Conservation (phyloP, 2,797 vertebrate genomes). For the Ptychadena robeensis region DNA sequence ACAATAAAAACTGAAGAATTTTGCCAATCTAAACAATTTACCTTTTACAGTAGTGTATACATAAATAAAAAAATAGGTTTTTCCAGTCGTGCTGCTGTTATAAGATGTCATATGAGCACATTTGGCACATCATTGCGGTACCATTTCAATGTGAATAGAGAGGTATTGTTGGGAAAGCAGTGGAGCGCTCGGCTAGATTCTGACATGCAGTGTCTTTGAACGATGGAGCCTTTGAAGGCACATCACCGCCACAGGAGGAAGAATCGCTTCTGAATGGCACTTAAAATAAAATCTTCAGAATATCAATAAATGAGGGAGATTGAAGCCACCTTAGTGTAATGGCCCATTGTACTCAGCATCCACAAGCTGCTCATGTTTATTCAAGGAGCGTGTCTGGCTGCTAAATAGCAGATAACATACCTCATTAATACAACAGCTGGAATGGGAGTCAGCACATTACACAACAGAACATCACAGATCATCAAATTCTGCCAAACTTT, state of each 20-base stretch:
- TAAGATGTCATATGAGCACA: neutral
- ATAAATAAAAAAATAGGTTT: too few relatives aligned
- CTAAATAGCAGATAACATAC: slow-evolving; percentile 37
- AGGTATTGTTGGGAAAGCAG: neutral
- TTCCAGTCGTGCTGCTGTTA: neutral
- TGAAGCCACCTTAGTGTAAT: neutral
- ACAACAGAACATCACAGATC: neutral
- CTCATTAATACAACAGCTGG: slow-evolving; percentile 33
- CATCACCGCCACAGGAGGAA: slow-evolving; percentile 24
- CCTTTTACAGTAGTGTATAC: too few relatives aligned
- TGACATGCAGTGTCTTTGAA: slow-evolving; percentile 14
- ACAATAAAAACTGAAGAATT: too few relatives aligned
- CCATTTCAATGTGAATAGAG: slow-evolving; percentile 32
- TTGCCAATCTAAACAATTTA: too few relatives aligned
- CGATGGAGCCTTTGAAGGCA: slow-evolving; percentile 6
- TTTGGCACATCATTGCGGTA: slow-evolving; percentile 8
- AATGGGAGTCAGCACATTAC: slow-evolving; percentile 3
- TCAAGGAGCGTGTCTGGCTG: slow-evolving; percentile 25
- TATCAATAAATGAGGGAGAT: slow-evolving; percentile 43
- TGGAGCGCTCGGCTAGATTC: slow-evolving; percentile 18
- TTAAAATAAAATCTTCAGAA: slow-evolving; percentile 33
- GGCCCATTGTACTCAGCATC: slow-evolving; percentile 21
- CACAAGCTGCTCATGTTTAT: slow-evolving; percentile 41
- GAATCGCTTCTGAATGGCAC: slow-evolving; percentile 16
- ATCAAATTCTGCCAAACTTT: neutral